Base-by-base conservation (phyloP, 1,140 invertebrate species). In the Cotesia chilonis region DNA sequence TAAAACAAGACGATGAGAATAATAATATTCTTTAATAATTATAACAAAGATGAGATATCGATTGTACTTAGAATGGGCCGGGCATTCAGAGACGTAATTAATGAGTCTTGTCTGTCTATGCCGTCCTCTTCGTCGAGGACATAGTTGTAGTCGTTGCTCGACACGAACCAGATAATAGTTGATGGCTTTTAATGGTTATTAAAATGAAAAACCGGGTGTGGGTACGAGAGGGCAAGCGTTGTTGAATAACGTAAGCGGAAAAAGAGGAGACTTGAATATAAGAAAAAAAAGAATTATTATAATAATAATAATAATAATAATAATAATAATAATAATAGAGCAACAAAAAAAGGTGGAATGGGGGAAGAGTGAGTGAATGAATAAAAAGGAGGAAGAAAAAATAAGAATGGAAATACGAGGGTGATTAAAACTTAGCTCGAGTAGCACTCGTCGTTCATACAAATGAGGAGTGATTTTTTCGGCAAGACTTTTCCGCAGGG, bases 171-270 rank as follows among this genome's bases (percentile, higher is more conserved):
- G 63, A 47, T 38, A 41, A 38, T 65, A 14, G 36, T 65, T 65
- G 63, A 65, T 65, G 63, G 38, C 63, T 65, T 65, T 65, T 47
- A 65, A 65, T 65, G 63, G 63, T 65, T 65, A 65, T 65, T 65
- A 65, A 65, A 65, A 65, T 65, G 36, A 65, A 65, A n/a, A 38
- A 37, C 6, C 6, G 17, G 63, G 63, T 65, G 63, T 61, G 60
- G 35, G 60, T 20, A 57, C 6, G 54, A 17, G 54, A 57, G 59
- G 59, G 6, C 59, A 61, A 61, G 59, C 59, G 28, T 35, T 20
- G 14, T 47, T 65, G 36, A 51, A 41, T 70, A 7, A 14, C 68
- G 41, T 70, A 28, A 51, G 60, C 35, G 14, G 28, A 37, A 54
- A 38, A 59, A 52, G 36, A 47, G 10, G 7, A 70, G 57, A 67